Percentiles rank a stretch among this genome's conserved stretches.
phyloP scores from a whole-genome alignment of 2,113 vertebrate species.

The Ictidomys tridecemlineatus region DNA sequence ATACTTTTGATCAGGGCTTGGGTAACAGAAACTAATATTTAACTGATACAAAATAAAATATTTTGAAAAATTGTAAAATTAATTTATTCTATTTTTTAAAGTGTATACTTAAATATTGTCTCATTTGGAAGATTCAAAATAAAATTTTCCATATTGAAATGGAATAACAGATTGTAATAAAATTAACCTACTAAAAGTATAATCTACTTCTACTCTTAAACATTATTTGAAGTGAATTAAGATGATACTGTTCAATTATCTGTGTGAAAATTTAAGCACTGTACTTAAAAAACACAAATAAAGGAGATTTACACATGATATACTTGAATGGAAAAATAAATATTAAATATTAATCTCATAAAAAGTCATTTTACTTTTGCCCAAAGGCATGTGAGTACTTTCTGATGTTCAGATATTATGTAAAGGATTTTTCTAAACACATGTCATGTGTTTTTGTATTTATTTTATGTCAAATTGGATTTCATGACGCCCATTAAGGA shows the following conservation, averaged over 20 bases:
- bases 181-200: slow-evolving; percentile 16
- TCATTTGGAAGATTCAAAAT: slow-evolving; percentile 22
- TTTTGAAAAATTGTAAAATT: slow-evolving; percentile 11
- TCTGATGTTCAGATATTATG: neutral
- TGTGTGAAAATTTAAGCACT: neutral
- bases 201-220: slow-evolving; percentile 3
- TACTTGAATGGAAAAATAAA: neutral
- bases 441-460: slow-evolving; percentile 52
- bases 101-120: neutral
- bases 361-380: slow-evolving; percentile 56
- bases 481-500: neutral
- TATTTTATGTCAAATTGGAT: slow-evolving; percentile 23
- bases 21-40: neutral
- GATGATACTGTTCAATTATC: neutral
- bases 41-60: slow-evolving; percentile 31
- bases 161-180: slow-evolving; percentile 13
- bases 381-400: neutral
- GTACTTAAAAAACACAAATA: neutral
- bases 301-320: neutral
- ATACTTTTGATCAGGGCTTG: neutral
- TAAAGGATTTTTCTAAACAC: slow-evolving; percentile 59
- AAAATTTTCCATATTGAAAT: neutral
- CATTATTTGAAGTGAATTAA: neutral
- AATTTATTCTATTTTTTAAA: slow-evolving; percentile 19
- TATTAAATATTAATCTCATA: neutral